Percentiles rank a stretch among this genome's conserved stretches.
phyloP scores from a whole-genome alignment of 2,888 invertebrate species.

The Strigamia maritima region DNA sequence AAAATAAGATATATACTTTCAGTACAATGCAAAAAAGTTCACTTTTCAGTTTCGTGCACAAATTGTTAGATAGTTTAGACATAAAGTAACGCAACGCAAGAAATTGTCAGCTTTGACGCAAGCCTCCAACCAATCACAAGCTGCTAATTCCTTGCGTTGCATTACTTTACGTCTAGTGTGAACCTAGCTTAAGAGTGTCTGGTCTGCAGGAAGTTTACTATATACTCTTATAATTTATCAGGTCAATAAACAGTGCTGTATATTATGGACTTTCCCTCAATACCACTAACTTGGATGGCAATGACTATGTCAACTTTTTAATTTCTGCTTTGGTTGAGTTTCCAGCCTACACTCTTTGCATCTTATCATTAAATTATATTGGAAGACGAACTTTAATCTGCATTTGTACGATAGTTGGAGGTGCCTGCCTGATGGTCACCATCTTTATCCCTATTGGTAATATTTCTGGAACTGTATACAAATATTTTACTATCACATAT shows the following conservation, averaged over 20 bases:
- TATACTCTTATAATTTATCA: constrained; percentile 70
- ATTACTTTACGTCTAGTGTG: no score
- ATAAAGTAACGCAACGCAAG: no score
- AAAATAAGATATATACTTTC: no score
- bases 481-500: background rate
- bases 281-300: constrained; percentile 67
- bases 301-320: constrained; percentile 69
- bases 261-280: constrained; percentile 77
- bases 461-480: background rate
- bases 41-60: no score
- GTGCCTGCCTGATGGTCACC: constrained; percentile 60
- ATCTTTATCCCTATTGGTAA: constrained; percentile 61
- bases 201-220: no score
- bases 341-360: constrained; percentile 59
- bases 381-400: constrained; percentile 67
- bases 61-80: no score
- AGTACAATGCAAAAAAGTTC: no score
- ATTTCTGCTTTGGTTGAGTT: constrained; percentile 73
- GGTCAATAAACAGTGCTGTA: constrained; percentile 71
- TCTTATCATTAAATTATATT: constrained; percentile 66
- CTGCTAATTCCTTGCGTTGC: no score
- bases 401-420: constrained; percentile 65
- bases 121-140: no score
- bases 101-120: no score
- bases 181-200: no score